A percentile compares a stretch with the other conserved stretches of the same genome.
Conservation (phyloP, 2,113 vertebrate genomes). For the Syngnathus typhle region DNA sequence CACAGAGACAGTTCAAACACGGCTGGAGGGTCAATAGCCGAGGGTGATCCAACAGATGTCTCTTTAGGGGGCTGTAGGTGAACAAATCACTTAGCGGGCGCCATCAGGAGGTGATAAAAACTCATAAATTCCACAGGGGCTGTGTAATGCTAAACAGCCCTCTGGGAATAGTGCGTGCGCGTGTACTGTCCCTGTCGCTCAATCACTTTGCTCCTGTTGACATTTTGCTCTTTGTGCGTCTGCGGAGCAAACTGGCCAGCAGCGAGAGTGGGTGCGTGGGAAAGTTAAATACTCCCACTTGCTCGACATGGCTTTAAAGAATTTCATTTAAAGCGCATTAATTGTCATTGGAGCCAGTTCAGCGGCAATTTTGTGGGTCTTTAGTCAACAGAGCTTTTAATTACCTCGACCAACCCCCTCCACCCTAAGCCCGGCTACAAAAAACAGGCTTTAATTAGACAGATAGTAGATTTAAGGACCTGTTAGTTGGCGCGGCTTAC, state of each 20-base stretch:
- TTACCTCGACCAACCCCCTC: slow-evolving; percentile 47
- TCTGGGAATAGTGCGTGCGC: slow-evolving; percentile 76
- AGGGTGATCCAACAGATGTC: slow-evolving; percentile 99
- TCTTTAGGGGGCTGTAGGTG: slow-evolving; percentile 78
- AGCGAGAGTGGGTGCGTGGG: slow-evolving; percentile 80
- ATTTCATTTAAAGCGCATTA: slow-evolving; percentile 81
- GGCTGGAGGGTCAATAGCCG: slow-evolving; percentile 74
- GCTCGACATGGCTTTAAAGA: slow-evolving; percentile 58
- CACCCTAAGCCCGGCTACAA: background rate
- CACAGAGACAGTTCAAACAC: slow-evolving; percentile 95
- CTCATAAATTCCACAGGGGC: slow-evolving; percentile 99
- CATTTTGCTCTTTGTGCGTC: slow-evolving; percentile 93
- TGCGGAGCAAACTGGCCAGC: slow-evolving; percentile 69
- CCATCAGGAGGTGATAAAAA: slow-evolving; percentile 98
- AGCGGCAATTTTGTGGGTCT: slow-evolving; percentile 65
- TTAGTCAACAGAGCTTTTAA: slow-evolving; percentile 73
- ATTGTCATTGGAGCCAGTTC: slow-evolving; percentile 73
- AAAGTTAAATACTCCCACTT: slow-evolving; percentile 95
- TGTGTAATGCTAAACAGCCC: slow-evolving; percentile 95
- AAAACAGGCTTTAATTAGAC: slow-evolving; percentile 70
- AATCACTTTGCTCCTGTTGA: slow-evolving; percentile 82
- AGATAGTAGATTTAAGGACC: slow-evolving; percentile 65
- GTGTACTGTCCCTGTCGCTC: slow-evolving; percentile 58
- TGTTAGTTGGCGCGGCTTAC: slow-evolving; percentile 55
- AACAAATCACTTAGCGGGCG: slow-evolving; percentile 99